Conservation (phyloP, 2,113 vertebrate species). For the Mystacornis crossleyi region DNA sequence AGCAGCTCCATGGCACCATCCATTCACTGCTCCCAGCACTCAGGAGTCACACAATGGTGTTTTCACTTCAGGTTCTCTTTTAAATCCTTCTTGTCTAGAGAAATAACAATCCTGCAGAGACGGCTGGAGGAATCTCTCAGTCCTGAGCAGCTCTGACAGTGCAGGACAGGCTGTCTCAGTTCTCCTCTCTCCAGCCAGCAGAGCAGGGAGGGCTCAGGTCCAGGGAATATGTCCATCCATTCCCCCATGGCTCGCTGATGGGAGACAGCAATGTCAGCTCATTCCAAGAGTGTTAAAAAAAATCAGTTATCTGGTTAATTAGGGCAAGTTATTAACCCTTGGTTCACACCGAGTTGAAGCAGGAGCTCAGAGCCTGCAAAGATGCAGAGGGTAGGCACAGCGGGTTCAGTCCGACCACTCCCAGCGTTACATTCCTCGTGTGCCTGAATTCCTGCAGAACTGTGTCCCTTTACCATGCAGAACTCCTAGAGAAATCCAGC, state of each 20-base stretch:
- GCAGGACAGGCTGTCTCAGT: background rate
- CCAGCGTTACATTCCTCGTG: background rate
- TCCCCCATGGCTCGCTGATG: background rate
- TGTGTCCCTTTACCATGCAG: background rate
- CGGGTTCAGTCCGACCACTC: fast-evolving
- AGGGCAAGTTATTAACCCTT: background rate
- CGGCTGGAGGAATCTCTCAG: background rate
- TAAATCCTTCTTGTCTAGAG: background rate
- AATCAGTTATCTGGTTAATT: background rate
- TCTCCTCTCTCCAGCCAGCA: background rate
- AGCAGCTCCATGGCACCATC: background rate
- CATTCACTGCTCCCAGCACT: background rate
- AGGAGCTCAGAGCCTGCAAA: background rate
- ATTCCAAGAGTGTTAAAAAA: background rate
- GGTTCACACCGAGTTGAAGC: fast-evolving
- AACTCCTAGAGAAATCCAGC: background rate
- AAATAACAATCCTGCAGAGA: background rate
- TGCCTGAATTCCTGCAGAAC: background rate
- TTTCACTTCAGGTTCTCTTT: background rate
- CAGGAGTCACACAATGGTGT: background rate
- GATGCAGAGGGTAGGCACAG: background rate
- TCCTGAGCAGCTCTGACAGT: background rate
- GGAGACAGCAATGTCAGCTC: background rate
- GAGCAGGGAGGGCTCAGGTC: background rate
- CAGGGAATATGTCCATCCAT: background rate